Base-by-base conservation (phyloP, 1,140 invertebrate genomes). In the Arion vulgaris region DNA sequence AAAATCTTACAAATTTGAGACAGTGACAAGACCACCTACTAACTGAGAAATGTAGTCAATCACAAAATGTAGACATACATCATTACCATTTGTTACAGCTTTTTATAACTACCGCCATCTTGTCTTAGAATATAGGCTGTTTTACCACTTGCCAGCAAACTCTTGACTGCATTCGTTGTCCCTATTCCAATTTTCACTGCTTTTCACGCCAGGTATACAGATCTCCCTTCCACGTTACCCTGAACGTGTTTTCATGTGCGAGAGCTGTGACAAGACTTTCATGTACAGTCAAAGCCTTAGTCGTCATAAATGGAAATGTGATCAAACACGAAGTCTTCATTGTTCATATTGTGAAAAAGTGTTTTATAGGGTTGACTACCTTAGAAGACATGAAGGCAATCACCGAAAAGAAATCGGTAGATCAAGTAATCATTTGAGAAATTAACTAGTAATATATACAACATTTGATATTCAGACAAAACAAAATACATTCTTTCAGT, bases 241-340 rank as follows among this genome's bases (percentile, higher is more conserved):
- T 17, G n/a, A 28, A 26, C 69, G 69, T n/a, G 57, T 72, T n/a
- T 81, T 71, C 74, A 80, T 53, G 32, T 84, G 83, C 34, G 51
- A 71, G 1, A 71, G 49, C 45, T 84, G 83, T 62, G 77, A 77
- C 28, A 73, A 80, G 41, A 57, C 71, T n/a, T 84, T 81, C 66
- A 57, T 66, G 28, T 74, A 81, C 71, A 74, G 78, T 23, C 83
- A 84, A 74, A 81, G 78, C 9, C 32, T 84, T 15, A 62, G 71
- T 62, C 78, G 83, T 11, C 83, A 84, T 53, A 73, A 74, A 15
- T 84, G 83, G 83, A 84, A 72, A 39, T 84, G 83, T 36, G 74
- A 81, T 71, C 72, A 78, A 36, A 74, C 78, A 11, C 78, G 83
- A 23, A 66, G 66, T 36, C 66, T 84, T 39, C 69, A 45, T 34